Evolutionary conservation across 2,113 vertebrate species (phyloP), one percentile per base, ranked within the genome.

Genomic region (Clupea harengus): DNA sequence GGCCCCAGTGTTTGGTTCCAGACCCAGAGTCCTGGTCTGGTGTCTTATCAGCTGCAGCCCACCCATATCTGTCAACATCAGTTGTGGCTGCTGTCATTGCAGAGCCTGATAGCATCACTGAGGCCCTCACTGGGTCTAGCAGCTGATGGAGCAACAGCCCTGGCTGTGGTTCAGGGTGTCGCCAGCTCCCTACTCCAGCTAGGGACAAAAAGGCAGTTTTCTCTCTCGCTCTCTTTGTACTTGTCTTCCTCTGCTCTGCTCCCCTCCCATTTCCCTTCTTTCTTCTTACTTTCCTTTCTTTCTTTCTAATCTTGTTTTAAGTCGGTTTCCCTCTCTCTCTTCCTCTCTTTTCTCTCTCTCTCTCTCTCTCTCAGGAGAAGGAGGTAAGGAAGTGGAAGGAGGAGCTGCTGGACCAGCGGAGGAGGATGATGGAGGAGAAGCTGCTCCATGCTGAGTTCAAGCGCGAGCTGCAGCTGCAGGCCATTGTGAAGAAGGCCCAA

Each of bases 301-400:
- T 22, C 20, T 49, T 50, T 52, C 39, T 39, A 39, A 39, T 39
- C 39, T 39, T 39, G 39, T 39, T 39, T 39, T 39, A 39, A 39
- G 39, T 39, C 39, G 39, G 39, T 39, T 2, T 39, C 39, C 39
- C 20, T 87, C 22, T 52, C 45, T 22, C 81, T 22, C 45, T 88
- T 20, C 4, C 11, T 60, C 2, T 72, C 11, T 75, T 45, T 9
- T 64, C 5, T 83, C 25, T 25, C 17, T 28, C 25, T 81, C 64
- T 91, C 45, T 3, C 49, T 82, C 0, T 84, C 0, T 86, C 81
- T 0, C 86, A 99, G 98, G 98, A 99, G 91, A 99, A 99, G 84
- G 98, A 99, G 90, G 98, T 99, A 15, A 95, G 96, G 72, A 99
- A 99, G 87, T 99, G 98, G 98, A 99, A 99, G 87, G 98, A 99